Percentiles rank a stretch among this genome's conserved stretches.
Evolutionary conservation across 2,888 invertebrate species (phyloP).

Genomic region (Apotomis betuletana): DNA sequence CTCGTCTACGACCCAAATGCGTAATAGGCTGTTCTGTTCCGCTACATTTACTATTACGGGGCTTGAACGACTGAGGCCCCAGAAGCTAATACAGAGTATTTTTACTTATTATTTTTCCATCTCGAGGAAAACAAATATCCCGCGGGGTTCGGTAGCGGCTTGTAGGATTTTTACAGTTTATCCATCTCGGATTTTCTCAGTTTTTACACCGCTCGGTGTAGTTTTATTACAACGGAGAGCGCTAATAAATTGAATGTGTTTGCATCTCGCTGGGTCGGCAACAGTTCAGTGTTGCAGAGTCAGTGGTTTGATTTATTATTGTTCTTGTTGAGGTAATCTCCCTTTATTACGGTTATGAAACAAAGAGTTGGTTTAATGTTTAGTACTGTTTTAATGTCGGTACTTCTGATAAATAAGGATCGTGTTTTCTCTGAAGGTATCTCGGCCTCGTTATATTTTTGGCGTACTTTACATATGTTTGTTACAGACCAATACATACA

Average conservation of each 20-base stretch:
- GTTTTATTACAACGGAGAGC: constrained; percentile 17
- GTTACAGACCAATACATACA: no score
- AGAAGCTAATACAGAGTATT: constrained; percentile 16
- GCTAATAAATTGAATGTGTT: constrained; percentile 18
- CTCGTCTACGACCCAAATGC: neutral
- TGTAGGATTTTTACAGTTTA: constrained; percentile 33
- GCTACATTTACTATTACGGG: constrained; percentile 7
- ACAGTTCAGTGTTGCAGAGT: neutral
- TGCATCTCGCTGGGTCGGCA: neutral
- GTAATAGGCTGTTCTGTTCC: neutral
- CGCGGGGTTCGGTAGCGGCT: neutral
- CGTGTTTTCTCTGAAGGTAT: neutral
- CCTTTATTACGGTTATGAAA: neutral
- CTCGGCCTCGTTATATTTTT: no score
- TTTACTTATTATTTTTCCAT: constrained; percentile 17
- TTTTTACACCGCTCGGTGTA: constrained; percentile 10
- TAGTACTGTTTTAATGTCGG: neutral
- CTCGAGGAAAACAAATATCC: constrained; percentile 18
- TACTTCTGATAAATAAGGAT: neutral
- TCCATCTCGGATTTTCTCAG: constrained; percentile 17
- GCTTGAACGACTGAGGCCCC: neutral
- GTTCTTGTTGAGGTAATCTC: neutral
- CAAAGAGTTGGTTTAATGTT: neutral
- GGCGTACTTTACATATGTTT: no score
- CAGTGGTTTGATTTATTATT: constrained; percentile 4